A percentile compares a stretch with the other conserved stretches of the same genome.
Evolutionary conservation across 2,888 invertebrate species (phyloP).

Genomic region (Limnephilus lunatus): DNA sequence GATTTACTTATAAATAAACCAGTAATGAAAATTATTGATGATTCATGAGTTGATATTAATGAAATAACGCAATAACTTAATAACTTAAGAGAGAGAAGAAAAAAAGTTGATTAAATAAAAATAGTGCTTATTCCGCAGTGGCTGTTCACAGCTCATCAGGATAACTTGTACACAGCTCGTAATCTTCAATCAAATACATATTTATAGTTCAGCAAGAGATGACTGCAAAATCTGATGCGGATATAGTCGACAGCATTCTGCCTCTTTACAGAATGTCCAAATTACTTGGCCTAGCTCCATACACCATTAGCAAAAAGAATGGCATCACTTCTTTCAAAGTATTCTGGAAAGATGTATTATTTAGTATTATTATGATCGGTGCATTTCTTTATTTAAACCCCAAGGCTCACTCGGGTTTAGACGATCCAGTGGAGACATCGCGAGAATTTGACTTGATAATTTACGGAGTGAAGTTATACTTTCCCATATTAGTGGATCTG

Average conservation of each 20-base stretch:
- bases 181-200: not conserved
- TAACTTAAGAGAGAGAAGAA: not conserved
- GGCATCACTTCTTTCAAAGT: constrained; percentile 7
- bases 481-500: constrained; percentile 23
- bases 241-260: constrained; percentile 9
- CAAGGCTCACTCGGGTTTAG: not conserved
- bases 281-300: constrained; percentile 54
- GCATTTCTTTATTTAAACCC: not conserved
- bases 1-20: not conserved
- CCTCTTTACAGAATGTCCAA: constrained; percentile 50
- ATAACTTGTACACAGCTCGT: not conserved
- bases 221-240: not conserved
- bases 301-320: constrained; percentile 47
- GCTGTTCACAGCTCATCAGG: not conserved
- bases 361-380: not conserved
- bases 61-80: not conserved
- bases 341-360: constrained; percentile 13
- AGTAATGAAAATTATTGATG: not conserved
- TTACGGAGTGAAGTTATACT: constrained; percentile 24
- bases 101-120: not conserved
- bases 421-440: not conserved
- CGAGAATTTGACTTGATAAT: constrained; percentile 43
- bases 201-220: not conserved
- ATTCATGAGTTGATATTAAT: not conserved
- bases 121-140: not conserved